phyloP scores from a whole-genome alignment of 2,888 invertebrate genomes.

The Odontocerum albicorne region DNA sequence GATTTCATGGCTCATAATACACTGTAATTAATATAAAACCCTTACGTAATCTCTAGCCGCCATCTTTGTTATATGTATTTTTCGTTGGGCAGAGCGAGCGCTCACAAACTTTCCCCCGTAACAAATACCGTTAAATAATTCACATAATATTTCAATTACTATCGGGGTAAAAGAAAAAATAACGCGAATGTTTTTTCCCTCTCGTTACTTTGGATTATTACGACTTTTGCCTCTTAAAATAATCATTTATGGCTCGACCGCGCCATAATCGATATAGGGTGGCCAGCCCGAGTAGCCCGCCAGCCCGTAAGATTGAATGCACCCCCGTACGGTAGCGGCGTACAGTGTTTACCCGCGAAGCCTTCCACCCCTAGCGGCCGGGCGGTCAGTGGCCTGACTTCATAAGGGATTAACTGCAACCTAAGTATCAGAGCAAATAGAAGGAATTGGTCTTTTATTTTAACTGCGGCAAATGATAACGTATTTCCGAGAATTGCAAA shows the following conservation, averaged over 20 bases:
- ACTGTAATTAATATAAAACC: constrained; percentile 12
- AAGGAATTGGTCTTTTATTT: too few species aligned
- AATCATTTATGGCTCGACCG: constrained; percentile 32
- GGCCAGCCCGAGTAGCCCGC: constrained; percentile 1
- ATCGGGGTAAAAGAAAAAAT: constrained; percentile 7
- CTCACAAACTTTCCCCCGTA: background rate
- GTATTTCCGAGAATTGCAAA: too few species aligned
- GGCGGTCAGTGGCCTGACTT: constrained; percentile 16
- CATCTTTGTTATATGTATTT: constrained; percentile 2
- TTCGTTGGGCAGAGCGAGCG: too few species aligned
- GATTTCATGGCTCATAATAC: constrained; percentile 15
- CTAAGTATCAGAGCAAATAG: too few species aligned
- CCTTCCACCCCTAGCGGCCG: constrained; percentile 10
- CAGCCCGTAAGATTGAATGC: constrained; percentile 33
- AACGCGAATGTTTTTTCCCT: constrained; percentile 2
- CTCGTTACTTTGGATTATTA: constrained; percentile 24
- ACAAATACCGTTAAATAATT: constrained; percentile 4
- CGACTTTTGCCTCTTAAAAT: constrained; percentile 26
- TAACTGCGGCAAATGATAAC: too few species aligned
- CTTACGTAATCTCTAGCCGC: background rate
- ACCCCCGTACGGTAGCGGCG: too few species aligned
- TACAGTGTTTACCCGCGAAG: constrained; percentile 32
- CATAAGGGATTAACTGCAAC: too few species aligned
- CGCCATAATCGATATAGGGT: constrained; percentile 25
- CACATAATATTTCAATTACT: constrained; percentile 27